These are phyloP conservation scores for Pteronotus mesoamericanus DNA, from an alignment of 2,797 vertebrate species.

Conservation along the genomic window DNA sequence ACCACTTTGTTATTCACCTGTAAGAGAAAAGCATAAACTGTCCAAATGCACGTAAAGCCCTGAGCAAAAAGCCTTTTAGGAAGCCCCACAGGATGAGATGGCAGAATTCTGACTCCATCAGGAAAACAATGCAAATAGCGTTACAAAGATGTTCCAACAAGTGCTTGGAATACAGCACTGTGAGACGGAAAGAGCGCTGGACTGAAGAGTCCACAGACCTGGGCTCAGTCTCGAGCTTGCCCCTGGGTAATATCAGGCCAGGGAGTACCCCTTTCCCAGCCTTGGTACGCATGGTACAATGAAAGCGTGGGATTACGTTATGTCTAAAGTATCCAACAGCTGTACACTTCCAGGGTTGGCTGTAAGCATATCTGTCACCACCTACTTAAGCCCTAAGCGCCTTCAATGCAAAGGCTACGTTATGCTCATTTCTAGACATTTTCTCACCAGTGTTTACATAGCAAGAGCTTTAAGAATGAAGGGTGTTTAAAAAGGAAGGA, in stretches of 20 bases:
- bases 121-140: not conserved
- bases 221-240: not conserved
- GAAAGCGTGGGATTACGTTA: not conserved
- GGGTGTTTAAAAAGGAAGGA: not conserved
- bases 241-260: not conserved
- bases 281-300: not conserved
- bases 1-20: slow-evolving; percentile 54
- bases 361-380: not conserved
- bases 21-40: not conserved
- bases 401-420: not conserved
- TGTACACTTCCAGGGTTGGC: not conserved
- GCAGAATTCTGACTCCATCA: not conserved
- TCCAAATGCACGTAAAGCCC: not conserved
- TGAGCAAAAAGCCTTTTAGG: not conserved
- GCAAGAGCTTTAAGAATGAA: not conserved
- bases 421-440: not conserved
- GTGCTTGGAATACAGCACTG: not conserved
- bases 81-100: not conserved
- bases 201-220: not conserved
- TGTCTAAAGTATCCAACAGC: not conserved
- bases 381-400: not conserved
- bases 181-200: accelerated
- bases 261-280: not conserved
- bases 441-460: not conserved
- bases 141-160: not conserved